phyloP scores from a whole-genome alignment of 2,888 invertebrate species.

The Colostygia pectinataria region DNA sequence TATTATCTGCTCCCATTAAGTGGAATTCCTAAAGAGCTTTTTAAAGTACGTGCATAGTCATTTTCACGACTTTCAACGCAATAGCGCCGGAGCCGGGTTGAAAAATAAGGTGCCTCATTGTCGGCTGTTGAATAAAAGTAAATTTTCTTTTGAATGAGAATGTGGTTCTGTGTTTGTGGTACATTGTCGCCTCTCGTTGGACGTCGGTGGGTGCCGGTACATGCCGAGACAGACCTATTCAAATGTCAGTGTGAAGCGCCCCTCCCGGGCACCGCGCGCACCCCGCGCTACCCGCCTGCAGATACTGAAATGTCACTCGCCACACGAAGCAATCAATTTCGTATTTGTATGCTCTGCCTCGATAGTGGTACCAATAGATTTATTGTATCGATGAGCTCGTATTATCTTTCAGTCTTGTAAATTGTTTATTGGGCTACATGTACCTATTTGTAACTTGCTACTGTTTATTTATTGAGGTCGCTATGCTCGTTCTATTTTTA shows the following conservation, averaged over 20 bases:
- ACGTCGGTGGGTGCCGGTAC: slow-evolving; percentile 77
- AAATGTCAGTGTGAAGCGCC: slow-evolving; percentile 76
- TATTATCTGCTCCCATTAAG: slow-evolving; percentile 35
- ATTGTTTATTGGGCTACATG: slow-evolving; percentile 33
- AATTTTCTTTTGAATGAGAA: slow-evolving; percentile 78
- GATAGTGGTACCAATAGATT: slow-evolving; percentile 72
- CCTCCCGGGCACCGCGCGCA: slow-evolving; percentile 43
- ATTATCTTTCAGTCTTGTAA: slow-evolving; percentile 46
- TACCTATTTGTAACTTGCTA: slow-evolving; percentile 30
- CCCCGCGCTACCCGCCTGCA: slow-evolving; percentile 51
- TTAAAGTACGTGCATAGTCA: slow-evolving; percentile 28
- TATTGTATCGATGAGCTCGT: slow-evolving; percentile 61
- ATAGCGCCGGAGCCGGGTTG: slow-evolving; percentile 42
- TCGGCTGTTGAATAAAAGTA: slow-evolving; percentile 68
- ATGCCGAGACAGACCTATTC: slow-evolving; percentile 80
- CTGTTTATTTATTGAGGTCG: slow-evolving; percentile 25
- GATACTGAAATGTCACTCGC: slow-evolving; percentile 79
- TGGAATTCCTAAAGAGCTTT: slow-evolving; percentile 34
- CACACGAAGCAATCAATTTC: slow-evolving; percentile 82
- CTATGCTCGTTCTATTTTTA: slow-evolving; percentile 16
- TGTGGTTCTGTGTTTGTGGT: slow-evolving; percentile 71
- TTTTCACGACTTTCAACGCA: slow-evolving; percentile 30
- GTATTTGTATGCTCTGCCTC: slow-evolving; percentile 76
- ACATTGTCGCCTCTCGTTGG: slow-evolving; percentile 80
- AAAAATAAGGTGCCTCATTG: slow-evolving; percentile 66